These are phyloP conservation scores for Nasonia longicornis DNA, from an alignment of 1,140 invertebrate genomes.

Conservation along the genomic window DNA sequence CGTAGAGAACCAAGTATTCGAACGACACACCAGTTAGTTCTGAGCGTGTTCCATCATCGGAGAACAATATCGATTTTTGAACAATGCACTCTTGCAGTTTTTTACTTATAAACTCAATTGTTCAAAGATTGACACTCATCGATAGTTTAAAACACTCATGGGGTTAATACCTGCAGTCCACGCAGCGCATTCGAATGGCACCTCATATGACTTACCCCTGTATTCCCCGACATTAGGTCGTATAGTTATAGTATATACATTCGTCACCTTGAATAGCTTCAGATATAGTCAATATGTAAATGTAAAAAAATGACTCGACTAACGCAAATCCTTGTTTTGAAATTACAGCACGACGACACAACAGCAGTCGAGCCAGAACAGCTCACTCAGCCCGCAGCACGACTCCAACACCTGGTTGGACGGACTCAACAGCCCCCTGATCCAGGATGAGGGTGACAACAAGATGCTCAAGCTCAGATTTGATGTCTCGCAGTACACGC, in stretches of 20 bases:
- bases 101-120: too few relatives aligned
- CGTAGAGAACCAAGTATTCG: too few relatives aligned
- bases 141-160: too few relatives aligned
- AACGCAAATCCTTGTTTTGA: neutral
- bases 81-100: too few relatives aligned
- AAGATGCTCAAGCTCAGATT: constrained; percentile 92
- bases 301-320: neutral
- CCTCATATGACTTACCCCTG: constrained; percentile 16
- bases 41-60: too few relatives aligned
- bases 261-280: neutral
- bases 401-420: constrained; percentile 77
- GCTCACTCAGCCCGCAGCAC: constrained; percentile 66
- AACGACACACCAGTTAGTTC: too few relatives aligned
- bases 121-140: too few relatives aligned
- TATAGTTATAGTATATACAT: neutral
- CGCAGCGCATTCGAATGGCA: constrained; percentile 25
- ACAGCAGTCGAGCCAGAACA: constrained; percentile 62
- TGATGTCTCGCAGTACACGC: constrained; percentile 93
- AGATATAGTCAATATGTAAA: neutral
- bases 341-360: constrained; percentile 67
- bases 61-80: too few relatives aligned
- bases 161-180: too few relatives aligned
- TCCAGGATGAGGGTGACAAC: constrained; percentile 89
- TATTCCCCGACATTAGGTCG: constrained; percentile 3
- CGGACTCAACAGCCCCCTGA: constrained; percentile 90